Conservation (phyloP, 1,140 invertebrate species). For the Drosophila truncata region DNA sequence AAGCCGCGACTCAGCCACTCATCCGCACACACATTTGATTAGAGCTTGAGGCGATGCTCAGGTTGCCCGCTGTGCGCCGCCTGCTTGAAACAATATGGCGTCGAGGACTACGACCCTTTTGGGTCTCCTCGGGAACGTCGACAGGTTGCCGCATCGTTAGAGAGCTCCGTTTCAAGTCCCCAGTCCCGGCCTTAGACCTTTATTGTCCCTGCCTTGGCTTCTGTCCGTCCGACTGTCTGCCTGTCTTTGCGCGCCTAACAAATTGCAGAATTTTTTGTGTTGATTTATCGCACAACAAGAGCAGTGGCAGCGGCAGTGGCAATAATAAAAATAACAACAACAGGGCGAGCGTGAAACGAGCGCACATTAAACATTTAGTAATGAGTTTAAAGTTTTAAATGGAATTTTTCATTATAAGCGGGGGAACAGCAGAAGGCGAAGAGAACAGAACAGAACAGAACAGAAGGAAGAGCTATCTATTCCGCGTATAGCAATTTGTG, state of each 20-base stretch:
- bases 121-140: constrained; percentile 65
- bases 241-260: constrained; percentile 68
- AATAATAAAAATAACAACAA: constrained; percentile 50
- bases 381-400: constrained; percentile 84
- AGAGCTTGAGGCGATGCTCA: constrained; percentile 49
- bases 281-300: constrained; percentile 56
- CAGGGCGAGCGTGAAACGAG: constrained; percentile 52
- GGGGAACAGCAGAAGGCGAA: constrained; percentile 2
- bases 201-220: constrained; percentile 41
- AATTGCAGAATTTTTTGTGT: constrained; percentile 71
- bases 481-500: constrained; percentile 48
- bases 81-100: constrained; percentile 78
- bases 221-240: constrained; percentile 16
- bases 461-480: constrained; percentile 18
- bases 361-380: constrained; percentile 81
- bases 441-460: not conserved
- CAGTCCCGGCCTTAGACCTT: constrained; percentile 41
- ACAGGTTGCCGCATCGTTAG: constrained; percentile 80
- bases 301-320: constrained; percentile 18
- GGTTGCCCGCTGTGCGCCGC: constrained; percentile 69
- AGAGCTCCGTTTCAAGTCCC: constrained; percentile 24
- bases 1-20: constrained; percentile 16
- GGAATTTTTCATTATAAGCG: constrained; percentile 75
- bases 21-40: constrained; percentile 70
- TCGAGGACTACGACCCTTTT: constrained; percentile 71